Conservation (phyloP, 2,113 vertebrate genomes). For the Sinocyclocheilus anshuiensis region DNA sequence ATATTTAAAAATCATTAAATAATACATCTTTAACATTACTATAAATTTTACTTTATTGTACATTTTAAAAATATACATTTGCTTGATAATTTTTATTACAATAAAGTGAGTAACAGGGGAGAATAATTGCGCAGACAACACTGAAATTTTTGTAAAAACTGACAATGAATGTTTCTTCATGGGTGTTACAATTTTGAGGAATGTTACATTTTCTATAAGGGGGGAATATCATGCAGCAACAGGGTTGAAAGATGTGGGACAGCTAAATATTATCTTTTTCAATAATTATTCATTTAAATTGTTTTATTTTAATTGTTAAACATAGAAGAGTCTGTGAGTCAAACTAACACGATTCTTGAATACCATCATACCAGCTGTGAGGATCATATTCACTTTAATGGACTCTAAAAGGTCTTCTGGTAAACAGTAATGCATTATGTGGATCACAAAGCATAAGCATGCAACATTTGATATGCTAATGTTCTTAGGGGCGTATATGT, state of each 20-base stretch:
- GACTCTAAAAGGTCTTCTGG: conserved; percentile 17
- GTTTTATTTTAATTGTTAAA: not conserved
- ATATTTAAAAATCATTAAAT: too few species aligned
- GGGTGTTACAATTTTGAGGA: not conserved
- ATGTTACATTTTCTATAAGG: not conserved
- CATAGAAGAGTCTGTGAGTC: not conserved
- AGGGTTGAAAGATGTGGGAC: not conserved
- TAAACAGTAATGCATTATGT: not conserved
- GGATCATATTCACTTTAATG: conserved; percentile 17
- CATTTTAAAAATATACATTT: too few species aligned
- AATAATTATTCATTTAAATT: not conserved
- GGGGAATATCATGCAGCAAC: not conserved
- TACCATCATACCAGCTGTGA: not conserved
- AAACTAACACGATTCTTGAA: not conserved
- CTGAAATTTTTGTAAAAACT: not conserved
- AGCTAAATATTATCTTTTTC: not conserved
- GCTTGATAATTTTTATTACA: too few species aligned
- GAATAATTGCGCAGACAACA: not conserved
- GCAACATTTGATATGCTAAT: not conserved
- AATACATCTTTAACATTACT: too few species aligned
- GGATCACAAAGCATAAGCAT: not conserved
- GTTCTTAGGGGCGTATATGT: not conserved
- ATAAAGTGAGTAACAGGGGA: not conserved
- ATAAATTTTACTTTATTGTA: too few species aligned
- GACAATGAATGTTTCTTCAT: not conserved